A percentile compares a stretch with the other conserved stretches of the same genome.
Conservation (phyloP, 2,888 invertebrate species). For the Aporophyla lueneburgensis region DNA sequence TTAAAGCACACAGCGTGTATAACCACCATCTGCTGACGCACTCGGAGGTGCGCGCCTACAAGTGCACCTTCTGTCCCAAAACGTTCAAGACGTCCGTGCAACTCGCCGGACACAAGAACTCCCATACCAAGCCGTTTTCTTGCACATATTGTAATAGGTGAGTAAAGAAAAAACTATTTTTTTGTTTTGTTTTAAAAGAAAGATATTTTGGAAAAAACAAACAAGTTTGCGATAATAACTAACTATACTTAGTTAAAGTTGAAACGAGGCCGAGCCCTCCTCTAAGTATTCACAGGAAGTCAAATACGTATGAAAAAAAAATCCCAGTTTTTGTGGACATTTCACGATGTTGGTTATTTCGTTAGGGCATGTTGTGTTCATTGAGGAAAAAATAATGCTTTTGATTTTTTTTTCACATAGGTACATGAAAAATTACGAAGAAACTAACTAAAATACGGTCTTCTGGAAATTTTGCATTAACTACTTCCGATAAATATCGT, state of each 20-base stretch:
- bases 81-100: conserved; percentile 95
- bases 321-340: not conserved
- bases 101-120: conserved; percentile 95
- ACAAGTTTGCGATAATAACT: not conserved
- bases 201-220: not conserved
- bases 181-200: not conserved
- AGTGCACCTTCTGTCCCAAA: conserved; percentile 94
- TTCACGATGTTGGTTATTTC: not conserved
- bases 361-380: not conserved
- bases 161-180: conserved; percentile 18
- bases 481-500: not conserved
- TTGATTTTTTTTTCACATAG: too few relatives aligned
- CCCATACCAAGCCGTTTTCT: conserved; percentile 95
- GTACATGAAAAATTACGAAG: not conserved
- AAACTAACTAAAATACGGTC: not conserved
- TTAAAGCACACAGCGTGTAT: conserved; percentile 95
- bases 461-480: not conserved
- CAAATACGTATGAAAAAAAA: not conserved
- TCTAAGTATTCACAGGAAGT: not conserved
- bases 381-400: not conserved
- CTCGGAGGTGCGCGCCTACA: conserved; percentile 94
- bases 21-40: conserved; percentile 95
- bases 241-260: not conserved
- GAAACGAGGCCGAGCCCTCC: too few relatives aligned
- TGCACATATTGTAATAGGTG: conserved; percentile 93